These are phyloP conservation scores for Medauroidea extradentata DNA, from an alignment of 1,140 invertebrate genomes.

Conservation along the genomic window DNA sequence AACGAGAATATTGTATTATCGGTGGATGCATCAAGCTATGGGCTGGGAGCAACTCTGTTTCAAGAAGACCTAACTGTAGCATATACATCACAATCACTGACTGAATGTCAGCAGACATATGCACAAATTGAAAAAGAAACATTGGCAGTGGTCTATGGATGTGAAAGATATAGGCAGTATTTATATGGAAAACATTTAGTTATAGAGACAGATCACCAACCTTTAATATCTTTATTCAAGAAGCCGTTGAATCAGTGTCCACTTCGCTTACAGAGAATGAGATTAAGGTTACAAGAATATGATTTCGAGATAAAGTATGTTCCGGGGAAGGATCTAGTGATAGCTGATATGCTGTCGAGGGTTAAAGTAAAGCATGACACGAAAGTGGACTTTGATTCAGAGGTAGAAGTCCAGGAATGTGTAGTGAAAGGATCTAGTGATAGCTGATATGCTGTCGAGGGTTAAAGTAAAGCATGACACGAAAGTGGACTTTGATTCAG, in stretches of 20 bases:
- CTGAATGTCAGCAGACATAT: background rate
- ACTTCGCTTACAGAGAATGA: conserved; percentile 38
- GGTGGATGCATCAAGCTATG: conserved; percentile 33
- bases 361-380: background rate
- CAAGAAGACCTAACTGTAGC: conserved; percentile 30
- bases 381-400: no score
- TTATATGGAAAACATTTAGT: conserved; percentile 30
- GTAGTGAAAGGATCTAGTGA: no score
- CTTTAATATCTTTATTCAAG: conserved; percentile 37
- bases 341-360: conserved; percentile 23
- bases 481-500: no score
- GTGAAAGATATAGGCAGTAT: no score
- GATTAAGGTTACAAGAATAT: conserved; percentile 38
- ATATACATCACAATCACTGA: conserved; percentile 35
- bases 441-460: no score
- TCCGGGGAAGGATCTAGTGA: conserved; percentile 17
- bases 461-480: no score
- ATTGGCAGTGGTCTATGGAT: no score
- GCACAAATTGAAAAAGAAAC: no score
- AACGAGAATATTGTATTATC: conserved; percentile 24
- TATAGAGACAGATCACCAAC: conserved; percentile 43
- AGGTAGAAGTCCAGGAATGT: no score
- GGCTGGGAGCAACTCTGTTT: conserved; percentile 30
- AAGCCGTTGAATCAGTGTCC: conserved; percentile 39
- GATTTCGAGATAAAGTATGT: conserved; percentile 39